phyloP scores from a whole-genome alignment of 2,113 vertebrate species.

The Athene cunicularia region DNA sequence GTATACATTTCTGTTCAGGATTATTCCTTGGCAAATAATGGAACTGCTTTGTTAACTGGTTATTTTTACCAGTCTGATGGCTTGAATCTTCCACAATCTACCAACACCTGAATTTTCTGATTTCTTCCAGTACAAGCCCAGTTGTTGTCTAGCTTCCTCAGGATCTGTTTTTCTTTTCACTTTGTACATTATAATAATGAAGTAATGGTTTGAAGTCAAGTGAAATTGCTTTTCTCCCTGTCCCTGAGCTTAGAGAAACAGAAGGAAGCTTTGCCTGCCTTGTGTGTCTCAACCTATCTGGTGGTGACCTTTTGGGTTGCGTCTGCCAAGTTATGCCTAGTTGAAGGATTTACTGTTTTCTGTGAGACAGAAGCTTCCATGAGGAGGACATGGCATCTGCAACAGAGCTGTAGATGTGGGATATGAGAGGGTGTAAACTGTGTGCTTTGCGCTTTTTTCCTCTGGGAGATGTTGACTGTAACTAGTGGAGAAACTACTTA shows the following conservation, averaged over 20 bases:
- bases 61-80: background rate
- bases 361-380: background rate
- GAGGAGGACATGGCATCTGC: background rate
- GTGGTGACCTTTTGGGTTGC: background rate
- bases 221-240: background rate
- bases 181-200: background rate
- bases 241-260: background rate
- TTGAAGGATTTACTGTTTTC: background rate
- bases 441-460: background rate
- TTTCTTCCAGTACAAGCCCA: background rate
- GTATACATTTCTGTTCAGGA: background rate
- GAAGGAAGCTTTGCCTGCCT: background rate
- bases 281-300: background rate
- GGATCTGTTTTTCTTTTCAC: background rate
- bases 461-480: conserved; percentile 28
- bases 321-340: background rate
- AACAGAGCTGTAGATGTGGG: background rate
- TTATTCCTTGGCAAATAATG: background rate
- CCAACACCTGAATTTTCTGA: background rate
- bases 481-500: conserved; percentile 33
- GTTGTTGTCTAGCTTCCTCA: background rate
- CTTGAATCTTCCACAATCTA: background rate
- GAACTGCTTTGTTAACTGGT: background rate
- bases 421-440: conserved; percentile 26
- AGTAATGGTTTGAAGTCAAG: background rate